Evolutionary conservation across 2,113 vertebrate species (phyloP).

Genomic region (Gasterosteus nipponicus): DNA sequence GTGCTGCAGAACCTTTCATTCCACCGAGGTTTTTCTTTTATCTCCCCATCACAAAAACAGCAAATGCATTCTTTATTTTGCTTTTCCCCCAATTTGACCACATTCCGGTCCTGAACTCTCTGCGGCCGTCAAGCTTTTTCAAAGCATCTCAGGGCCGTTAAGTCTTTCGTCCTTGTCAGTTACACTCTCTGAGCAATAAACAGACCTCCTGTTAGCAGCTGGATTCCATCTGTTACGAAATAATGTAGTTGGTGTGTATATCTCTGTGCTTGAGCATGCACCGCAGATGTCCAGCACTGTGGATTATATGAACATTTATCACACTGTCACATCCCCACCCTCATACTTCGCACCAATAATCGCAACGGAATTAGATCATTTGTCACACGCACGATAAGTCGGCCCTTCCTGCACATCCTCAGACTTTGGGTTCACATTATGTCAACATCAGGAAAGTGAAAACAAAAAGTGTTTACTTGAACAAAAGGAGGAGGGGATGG

Average conservation of each 20-base stretch:
- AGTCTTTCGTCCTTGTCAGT: constrained; percentile 23
- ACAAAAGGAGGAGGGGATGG: background rate
- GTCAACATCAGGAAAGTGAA: constrained; percentile 2
- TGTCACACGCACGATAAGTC: constrained; percentile 30
- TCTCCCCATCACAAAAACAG: constrained; percentile 13
- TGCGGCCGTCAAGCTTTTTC: constrained; percentile 11
- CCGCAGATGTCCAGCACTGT: background rate
- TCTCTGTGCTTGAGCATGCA: background rate
- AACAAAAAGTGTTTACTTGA: constrained; percentile 21
- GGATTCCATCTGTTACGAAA: constrained; percentile 44
- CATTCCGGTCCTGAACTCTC: constrained; percentile 36
- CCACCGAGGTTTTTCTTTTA: constrained; percentile 12
- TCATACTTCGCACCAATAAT: constrained; percentile 16
- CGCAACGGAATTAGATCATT: constrained; percentile 27
- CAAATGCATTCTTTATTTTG: constrained; percentile 20
- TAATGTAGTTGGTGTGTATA: constrained; percentile 5
- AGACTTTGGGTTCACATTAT: background rate
- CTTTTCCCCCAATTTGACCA: constrained; percentile 56
- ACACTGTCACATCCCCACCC: constrained; percentile 30
- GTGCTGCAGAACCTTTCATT: constrained; percentile 2
- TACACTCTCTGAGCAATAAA: constrained; percentile 23
- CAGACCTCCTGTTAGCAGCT: constrained; percentile 42
- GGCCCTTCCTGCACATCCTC: background rate
- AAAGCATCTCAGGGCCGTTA: constrained; percentile 39
- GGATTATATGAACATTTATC: constrained; percentile 35